Conservation (phyloP, 2,888 invertebrate genomes). For the Epinotia demarniana region DNA sequence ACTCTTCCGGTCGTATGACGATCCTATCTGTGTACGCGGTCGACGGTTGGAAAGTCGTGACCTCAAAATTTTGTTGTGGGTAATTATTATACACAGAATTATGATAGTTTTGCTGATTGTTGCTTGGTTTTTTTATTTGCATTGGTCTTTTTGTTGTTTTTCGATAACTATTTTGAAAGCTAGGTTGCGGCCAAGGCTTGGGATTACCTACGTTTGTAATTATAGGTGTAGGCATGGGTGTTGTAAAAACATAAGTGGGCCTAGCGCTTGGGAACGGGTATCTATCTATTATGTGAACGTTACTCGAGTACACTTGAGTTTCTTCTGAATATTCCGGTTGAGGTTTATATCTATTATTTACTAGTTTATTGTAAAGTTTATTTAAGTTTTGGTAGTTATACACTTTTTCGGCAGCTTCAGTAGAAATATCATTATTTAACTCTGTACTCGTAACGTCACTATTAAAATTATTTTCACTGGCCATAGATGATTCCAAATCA, state of each 20-base stretch:
- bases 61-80: conserved; percentile 67
- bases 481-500: conserved; percentile 65
- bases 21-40: conserved; percentile 76
- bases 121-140: conserved; percentile 63
- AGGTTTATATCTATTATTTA: conserved; percentile 59
- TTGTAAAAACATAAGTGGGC: conserved; percentile 67
- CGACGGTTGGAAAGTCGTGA: conserved; percentile 74
- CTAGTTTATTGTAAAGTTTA: conserved; percentile 55
- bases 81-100: conserved; percentile 63
- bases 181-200: conserved; percentile 61
- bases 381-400: conserved; percentile 53
- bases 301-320: conserved; percentile 64
- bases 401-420: conserved; percentile 50
- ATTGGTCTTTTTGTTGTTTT: conserved; percentile 67
- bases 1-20: conserved; percentile 79
- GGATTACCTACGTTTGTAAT: conserved; percentile 79
- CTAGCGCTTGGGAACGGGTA: conserved; percentile 58
- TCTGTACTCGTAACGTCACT: conserved; percentile 44
- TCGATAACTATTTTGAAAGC: conserved; percentile 48
- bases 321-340: conserved; percentile 63
- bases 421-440: conserved; percentile 49
- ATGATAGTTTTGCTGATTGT: conserved; percentile 66
- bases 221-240: conserved; percentile 70
- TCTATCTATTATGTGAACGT: conserved; percentile 65
- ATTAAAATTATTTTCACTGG: conserved; percentile 53